phyloP scores from a whole-genome alignment of 2,797 vertebrate genomes.

The Huso huso region DNA sequence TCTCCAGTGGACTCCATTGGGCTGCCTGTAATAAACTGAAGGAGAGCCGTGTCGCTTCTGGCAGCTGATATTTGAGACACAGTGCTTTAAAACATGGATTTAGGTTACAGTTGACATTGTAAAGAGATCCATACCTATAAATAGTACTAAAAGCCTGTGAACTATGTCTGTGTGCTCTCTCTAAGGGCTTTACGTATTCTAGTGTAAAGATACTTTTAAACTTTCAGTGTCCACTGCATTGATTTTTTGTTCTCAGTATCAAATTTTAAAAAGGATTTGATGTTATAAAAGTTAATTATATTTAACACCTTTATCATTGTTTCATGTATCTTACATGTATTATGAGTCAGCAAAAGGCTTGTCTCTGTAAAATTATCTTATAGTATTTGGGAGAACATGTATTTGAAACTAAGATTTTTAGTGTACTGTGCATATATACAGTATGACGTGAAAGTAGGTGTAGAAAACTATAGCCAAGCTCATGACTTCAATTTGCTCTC shows the following conservation, averaged over 20 bases:
- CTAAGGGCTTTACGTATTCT: slow-evolving; percentile 45
- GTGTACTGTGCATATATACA: slow-evolving; percentile 8
- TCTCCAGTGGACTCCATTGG: slow-evolving; percentile 78
- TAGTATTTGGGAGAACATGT: neutral
- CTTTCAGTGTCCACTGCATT: slow-evolving; percentile 12
- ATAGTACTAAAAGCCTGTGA: slow-evolving; percentile 70
- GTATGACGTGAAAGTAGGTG: slow-evolving; percentile 18
- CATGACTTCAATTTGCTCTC: slow-evolving; percentile 36
- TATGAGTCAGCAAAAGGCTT: neutral
- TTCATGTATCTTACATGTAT: neutral
- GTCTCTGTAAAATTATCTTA: neutral
- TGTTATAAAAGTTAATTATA: neutral
- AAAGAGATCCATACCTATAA: slow-evolving; percentile 78
- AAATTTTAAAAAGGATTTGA: neutral
- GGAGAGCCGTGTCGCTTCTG: slow-evolving; percentile 51
- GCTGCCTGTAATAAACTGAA: slow-evolving; percentile 60
- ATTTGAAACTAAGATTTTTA: slow-evolving; percentile 8
- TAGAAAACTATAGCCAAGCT: slow-evolving; percentile 33
- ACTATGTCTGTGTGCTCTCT: slow-evolving; percentile 64
- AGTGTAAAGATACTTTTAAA: slow-evolving; percentile 25
- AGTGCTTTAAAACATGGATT: slow-evolving; percentile 79
- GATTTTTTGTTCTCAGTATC: neutral
- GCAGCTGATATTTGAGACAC: slow-evolving; percentile 74
- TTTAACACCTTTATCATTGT: neutral
- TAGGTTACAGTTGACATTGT: slow-evolving; percentile 84